Conservation (phyloP, 2,888 invertebrate genomes). For the Sphaerophoria taeniata region DNA sequence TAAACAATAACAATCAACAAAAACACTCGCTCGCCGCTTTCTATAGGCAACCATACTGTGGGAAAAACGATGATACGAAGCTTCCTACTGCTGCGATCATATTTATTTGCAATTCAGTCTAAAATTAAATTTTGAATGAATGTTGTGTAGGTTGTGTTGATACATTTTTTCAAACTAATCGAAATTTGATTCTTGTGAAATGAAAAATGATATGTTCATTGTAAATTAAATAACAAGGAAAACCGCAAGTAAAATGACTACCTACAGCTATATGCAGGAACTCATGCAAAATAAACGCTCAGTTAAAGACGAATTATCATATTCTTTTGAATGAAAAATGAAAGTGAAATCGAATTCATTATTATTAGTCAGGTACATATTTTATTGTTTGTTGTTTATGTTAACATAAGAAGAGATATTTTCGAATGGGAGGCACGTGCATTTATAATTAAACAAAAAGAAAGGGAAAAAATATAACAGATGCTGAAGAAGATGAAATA, state of each 20-base stretch:
- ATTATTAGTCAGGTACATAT: neutral
- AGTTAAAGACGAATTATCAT: slow-evolving; percentile 16
- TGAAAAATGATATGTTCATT: neutral
- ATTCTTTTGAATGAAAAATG: slow-evolving; percentile 1
- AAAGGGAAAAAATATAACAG: neutral
- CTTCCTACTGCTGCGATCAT: neutral
- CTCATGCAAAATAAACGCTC: neutral
- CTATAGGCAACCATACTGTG: neutral
- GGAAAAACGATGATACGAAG: neutral
- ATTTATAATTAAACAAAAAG: neutral
- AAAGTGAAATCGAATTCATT: slow-evolving; percentile 36
- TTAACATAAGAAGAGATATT: slow-evolving; percentile 10
- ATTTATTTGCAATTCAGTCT: slow-evolving; percentile 1
- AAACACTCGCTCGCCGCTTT: neutral
- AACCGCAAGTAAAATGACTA: neutral
- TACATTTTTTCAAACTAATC: neutral
- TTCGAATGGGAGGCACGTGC: slow-evolving; percentile 8
- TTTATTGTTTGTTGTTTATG: slow-evolving; percentile 5
- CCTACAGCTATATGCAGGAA: neutral
- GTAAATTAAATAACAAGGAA: neutral
- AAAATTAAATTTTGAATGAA: neutral
- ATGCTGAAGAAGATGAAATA: neutral
- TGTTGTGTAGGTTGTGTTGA: neutral
- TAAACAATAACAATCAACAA: slow-evolving; percentile 20
- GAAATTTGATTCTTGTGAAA: slow-evolving; percentile 4